phyloP scores from a whole-genome alignment of 1,140 invertebrate species.

The Rhynchophorus ferrugineus region DNA sequence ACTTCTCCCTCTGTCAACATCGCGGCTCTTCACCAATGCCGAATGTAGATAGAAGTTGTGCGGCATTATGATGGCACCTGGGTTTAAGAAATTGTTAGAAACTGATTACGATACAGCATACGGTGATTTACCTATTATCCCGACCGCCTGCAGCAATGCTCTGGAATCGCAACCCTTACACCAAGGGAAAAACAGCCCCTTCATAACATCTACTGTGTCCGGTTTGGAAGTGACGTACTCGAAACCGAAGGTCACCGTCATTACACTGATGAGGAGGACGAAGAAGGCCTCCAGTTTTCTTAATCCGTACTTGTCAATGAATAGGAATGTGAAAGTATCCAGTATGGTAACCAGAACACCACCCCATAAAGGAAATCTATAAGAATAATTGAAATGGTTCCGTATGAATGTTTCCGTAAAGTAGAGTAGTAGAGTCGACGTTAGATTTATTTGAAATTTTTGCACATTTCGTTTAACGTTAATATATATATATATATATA shows the following conservation, averaged over 20 bases:
- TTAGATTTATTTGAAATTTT: too few relatives aligned
- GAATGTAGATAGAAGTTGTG: constrained; percentile 92
- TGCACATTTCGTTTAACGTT: too few relatives aligned
- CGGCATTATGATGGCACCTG: constrained; percentile 82
- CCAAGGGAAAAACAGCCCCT: constrained; percentile 79
- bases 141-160: constrained; percentile 74
- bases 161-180: constrained; percentile 62
- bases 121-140: constrained; percentile 60
- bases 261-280: constrained; percentile 72
- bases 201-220: constrained; percentile 60
- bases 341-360: constrained; percentile 85
- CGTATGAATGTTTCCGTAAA: background rate
- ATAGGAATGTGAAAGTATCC: constrained; percentile 88
- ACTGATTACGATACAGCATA: too few relatives aligned
- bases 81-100: too few relatives aligned
- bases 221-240: constrained; percentile 72
- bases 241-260: constrained; percentile 87
- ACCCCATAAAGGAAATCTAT: constrained; percentile 74
- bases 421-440: too few relatives aligned
- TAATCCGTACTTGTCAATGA: constrained; percentile 85
- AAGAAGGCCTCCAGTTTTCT: constrained; percentile 86
- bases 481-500: too few relatives aligned
- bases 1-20: constrained; percentile 66
- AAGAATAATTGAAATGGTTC: constrained; percentile 30
- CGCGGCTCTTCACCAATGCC: constrained; percentile 80